Evolutionary conservation across 2,113 vertebrate species (phyloP).

Genomic region (Sylvilagus bachmani): DNA sequence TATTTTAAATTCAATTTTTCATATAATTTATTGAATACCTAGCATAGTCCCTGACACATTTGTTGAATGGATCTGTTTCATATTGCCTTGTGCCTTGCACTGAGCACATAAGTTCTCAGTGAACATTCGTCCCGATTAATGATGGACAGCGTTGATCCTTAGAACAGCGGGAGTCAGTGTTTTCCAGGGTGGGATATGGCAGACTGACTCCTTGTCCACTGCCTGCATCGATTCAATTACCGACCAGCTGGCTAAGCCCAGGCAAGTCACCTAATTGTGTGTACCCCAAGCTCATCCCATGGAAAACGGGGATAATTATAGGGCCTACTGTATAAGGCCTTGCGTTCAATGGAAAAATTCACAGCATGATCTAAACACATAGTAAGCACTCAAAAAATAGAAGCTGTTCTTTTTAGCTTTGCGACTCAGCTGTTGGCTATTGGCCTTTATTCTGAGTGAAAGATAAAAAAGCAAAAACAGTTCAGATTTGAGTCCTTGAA

Average conservation of each 20-base stretch:
- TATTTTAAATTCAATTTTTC: background rate
- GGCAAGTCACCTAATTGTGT: constrained; percentile 32
- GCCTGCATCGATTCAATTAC: constrained; percentile 40
- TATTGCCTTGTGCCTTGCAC: background rate
- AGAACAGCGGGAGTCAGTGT: constrained; percentile 6
- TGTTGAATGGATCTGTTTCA: constrained; percentile 49
- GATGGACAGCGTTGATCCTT: constrained; percentile 42
- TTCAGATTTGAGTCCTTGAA: constrained; percentile 22
- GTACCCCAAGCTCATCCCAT: constrained; percentile 27
- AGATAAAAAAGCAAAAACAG: constrained; percentile 49
- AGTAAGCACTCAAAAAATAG: background rate
- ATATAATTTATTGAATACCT: constrained; percentile 30
- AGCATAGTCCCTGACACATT: background rate
- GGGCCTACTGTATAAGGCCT: background rate
- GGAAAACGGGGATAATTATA: constrained; percentile 44
- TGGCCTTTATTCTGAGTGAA: constrained; percentile 42
- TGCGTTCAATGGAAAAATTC: constrained; percentile 7
- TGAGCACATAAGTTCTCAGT: constrained; percentile 15
- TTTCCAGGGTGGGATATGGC: background rate
- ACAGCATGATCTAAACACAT: constrained; percentile 44
- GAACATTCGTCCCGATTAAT: background rate
- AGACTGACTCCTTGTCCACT: background rate
- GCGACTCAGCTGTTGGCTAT: background rate
- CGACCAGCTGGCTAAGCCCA: constrained; percentile 18
- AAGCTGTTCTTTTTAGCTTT: constrained; percentile 20